Evolutionary conservation across 2,113 vertebrate species (phyloP).

Genomic region (Cyrtonyx montezumae): DNA sequence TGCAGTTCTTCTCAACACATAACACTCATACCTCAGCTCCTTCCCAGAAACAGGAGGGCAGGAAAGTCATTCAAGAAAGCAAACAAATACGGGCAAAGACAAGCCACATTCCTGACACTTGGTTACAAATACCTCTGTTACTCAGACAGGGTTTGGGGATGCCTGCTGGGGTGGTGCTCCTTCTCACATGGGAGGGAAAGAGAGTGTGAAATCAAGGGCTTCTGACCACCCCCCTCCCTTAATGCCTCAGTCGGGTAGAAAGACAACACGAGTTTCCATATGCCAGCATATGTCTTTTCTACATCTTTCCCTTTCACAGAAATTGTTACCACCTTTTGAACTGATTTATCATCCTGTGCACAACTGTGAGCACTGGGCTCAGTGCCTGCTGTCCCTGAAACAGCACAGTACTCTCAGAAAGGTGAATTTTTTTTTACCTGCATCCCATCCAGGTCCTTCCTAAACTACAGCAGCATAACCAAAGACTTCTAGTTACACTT

Average conservation of each 20-base stretch:
- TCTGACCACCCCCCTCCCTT: background rate
- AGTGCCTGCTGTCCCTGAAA: background rate
- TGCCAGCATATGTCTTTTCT: background rate
- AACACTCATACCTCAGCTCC: background rate
- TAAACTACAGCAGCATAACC: background rate
- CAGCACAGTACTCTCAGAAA: background rate
- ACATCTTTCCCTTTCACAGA: background rate
- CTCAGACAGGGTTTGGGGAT: background rate
- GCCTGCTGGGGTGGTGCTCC: background rate
- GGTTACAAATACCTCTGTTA: background rate
- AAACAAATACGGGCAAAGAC: background rate
- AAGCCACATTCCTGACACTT: background rate
- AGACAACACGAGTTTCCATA: background rate
- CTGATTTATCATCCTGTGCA: background rate
- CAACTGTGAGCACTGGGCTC: background rate
- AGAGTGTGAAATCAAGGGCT: background rate
- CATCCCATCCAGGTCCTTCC: background rate
- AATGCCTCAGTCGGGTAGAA: background rate
- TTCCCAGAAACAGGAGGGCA: background rate
- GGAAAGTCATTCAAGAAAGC: background rate
- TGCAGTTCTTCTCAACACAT: background rate
- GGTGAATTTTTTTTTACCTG: rapidly evolving
- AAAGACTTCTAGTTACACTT: background rate
- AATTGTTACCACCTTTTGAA: background rate
- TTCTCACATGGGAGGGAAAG: background rate